phyloP scores from a whole-genome alignment of 1,140 invertebrate genomes.

The Lordiphosa stackelbergi region DNA sequence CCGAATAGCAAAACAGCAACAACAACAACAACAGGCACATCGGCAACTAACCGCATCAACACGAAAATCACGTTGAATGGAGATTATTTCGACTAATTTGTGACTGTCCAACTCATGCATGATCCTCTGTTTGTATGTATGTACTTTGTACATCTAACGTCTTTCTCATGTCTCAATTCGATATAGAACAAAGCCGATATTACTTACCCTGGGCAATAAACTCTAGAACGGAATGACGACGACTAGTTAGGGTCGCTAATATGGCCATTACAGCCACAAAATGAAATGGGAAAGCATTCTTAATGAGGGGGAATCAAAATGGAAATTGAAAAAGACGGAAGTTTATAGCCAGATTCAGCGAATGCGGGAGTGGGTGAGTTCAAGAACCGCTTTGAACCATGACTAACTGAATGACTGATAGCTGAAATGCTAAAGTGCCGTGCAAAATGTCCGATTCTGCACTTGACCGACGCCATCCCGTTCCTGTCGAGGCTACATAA shows the following conservation, averaged over 20 bases:
- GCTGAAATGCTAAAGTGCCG: conserved; percentile 50
- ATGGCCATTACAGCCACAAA: conserved; percentile 53
- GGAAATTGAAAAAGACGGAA: conserved; percentile 64
- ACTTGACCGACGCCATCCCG: conserved; percentile 56
- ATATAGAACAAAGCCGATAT: conserved; percentile 33
- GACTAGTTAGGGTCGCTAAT: conserved; percentile 44
- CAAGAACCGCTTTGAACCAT: conserved; percentile 68
- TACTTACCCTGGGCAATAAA: neutral
- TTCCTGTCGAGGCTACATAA: conserved; percentile 41
- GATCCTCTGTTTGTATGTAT: conserved; percentile 22
- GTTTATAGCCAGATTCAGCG: conserved; percentile 40
- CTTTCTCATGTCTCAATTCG: conserved; percentile 42
- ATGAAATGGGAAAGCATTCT: conserved; percentile 47
- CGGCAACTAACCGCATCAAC: conserved; percentile 49
- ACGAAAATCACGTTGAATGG: conserved; percentile 57
- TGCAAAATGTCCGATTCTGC: conserved; percentile 59
- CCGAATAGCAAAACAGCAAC: conserved; percentile 29
- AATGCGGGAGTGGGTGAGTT: conserved; percentile 40
- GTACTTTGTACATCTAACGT: conserved; percentile 1
- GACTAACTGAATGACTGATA: conserved; percentile 73
- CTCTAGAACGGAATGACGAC: conserved; percentile 14
- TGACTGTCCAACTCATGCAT: conserved; percentile 49
- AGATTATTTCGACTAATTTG: conserved; percentile 64
- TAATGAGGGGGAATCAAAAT: conserved; percentile 48
- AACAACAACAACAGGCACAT: conserved; percentile 25